Conservation (phyloP, 2,888 invertebrate species). For the Aspidiotus destructor region DNA sequence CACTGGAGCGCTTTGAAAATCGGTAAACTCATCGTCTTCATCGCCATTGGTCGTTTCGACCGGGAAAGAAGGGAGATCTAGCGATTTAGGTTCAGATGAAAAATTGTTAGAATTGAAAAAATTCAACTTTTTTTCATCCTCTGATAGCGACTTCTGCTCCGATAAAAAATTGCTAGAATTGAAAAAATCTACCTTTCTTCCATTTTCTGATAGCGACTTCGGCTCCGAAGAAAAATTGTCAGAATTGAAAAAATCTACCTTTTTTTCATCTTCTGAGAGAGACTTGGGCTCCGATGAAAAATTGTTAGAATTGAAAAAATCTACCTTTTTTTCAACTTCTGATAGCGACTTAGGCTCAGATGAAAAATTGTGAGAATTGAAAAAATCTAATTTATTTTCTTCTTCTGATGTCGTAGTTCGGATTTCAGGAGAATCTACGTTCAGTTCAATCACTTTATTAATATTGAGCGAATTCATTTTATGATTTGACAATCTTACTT, state of each 20-base stretch:
- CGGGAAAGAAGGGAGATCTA: constrained; percentile 16
- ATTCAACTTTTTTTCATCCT: constrained; percentile 9
- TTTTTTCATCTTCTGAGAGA: not conserved
- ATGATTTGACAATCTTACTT: not conserved
- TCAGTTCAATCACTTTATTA: not conserved
- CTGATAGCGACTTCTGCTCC: not conserved
- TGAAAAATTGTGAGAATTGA: not conserved
- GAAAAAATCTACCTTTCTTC: constrained; percentile 13
- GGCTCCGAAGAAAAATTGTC: not conserved
- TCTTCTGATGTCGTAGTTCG: not conserved
- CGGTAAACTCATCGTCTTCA: constrained; percentile 45
- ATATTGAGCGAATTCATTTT: not conserved
- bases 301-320: not conserved
- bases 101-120: constrained; percentile 11
- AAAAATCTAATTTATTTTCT: not conserved
- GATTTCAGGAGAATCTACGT: not conserved
- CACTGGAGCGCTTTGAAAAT: constrained; percentile 44
- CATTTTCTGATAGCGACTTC: not conserved
- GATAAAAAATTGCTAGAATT: constrained; percentile 5
- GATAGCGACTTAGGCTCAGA: not conserved
- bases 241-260: not conserved
- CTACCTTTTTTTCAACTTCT: not conserved
- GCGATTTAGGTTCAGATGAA: constrained; percentile 14
- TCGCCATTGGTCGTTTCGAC: not conserved
- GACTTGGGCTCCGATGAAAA: not conserved